Evolutionary conservation across 2,797 vertebrate genomes (phyloP), one percentile per base, ranked within the genome.

Genomic region (Propithecus deckenii): DNA sequence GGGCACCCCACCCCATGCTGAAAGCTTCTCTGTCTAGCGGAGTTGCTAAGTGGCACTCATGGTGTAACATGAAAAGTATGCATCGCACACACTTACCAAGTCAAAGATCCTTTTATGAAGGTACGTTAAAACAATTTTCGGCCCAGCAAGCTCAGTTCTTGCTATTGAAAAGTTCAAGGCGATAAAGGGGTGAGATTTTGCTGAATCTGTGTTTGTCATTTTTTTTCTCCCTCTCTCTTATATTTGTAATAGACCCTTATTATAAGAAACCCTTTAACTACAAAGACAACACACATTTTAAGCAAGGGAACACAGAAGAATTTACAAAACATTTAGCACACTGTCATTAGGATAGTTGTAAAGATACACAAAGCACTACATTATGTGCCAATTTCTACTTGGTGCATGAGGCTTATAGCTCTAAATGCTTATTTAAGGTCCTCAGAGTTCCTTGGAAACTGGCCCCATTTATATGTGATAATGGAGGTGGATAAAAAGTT

Each of bases 301-400:
- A 94, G 50, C 38, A 55, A 91, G 74, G 72, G 72, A 90, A 55
- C 67, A 0, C 2, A 55, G 87, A 1, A 0, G 91, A 92, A 97
- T 97, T 85, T 92, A 97, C 59, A 84, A 95, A 97, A 95, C 89
- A 96, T 43, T 65, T 93, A 98, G 95, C 35, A 11, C 1, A 22
- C 88, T 50, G 7, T 92, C 76, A 92, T 78, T 97, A 97, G 98
- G 96, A 95, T 92, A 94, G 94, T 61, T 95, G 91, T 97, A 98
- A 98, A 97, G 85, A 95, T 96, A 95, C 59, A 88, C 41, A 81
- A 95, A 98, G 94, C 43, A 92, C 78, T 88, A 71, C 30, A 69
- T 94, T 52, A n/a, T 96, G 93, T 94, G 95, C 91, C 97, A 72
- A 89, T 65, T 92, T 97, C 93, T 50, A 32, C 71, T 95, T 93